phyloP scores from a whole-genome alignment of 2,888 invertebrate species.

The Hypomecis atomaria region DNA sequence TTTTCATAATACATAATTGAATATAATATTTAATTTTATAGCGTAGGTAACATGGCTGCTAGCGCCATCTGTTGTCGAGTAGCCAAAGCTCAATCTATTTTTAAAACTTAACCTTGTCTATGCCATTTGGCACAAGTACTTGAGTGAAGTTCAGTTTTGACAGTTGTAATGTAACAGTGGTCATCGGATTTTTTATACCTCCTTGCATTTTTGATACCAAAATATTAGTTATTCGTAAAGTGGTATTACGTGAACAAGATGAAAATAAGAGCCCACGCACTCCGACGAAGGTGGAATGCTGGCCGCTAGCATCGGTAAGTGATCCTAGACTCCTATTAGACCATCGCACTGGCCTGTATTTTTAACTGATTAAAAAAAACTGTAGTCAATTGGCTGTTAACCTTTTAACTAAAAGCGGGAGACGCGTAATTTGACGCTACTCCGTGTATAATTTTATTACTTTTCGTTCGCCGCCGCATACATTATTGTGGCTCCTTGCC shows the following conservation, averaged over 20 bases:
- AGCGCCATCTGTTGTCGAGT: slow-evolving; percentile 65
- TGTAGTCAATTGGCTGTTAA: slow-evolving; percentile 85
- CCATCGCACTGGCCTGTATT: slow-evolving; percentile 73
- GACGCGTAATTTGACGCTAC: slow-evolving; percentile 84
- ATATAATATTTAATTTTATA: too few relatives aligned
- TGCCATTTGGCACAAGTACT: slow-evolving; percentile 74
- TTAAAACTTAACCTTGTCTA: slow-evolving; percentile 78
- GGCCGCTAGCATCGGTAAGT: slow-evolving; percentile 81
- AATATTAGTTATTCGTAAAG: slow-evolving; percentile 83
- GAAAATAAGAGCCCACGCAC: slow-evolving; percentile 83
- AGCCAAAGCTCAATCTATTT: slow-evolving; percentile 66
- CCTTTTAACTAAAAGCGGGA: slow-evolving; percentile 85
- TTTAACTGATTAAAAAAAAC: slow-evolving; percentile 84
- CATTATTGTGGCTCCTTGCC: slow-evolving; percentile 53
- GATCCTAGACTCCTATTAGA: slow-evolving; percentile 54
- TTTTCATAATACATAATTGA: too few relatives aligned
- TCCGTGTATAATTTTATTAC: slow-evolving; percentile 84
- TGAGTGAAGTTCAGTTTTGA: slow-evolving; percentile 83
- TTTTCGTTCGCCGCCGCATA: slow-evolving; percentile 74
- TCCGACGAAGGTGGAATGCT: slow-evolving; percentile 81
- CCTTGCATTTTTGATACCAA: slow-evolving; percentile 84
- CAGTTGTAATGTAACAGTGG: slow-evolving; percentile 82
- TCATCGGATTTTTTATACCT: slow-evolving; percentile 81
- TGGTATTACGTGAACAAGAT: slow-evolving; percentile 84
- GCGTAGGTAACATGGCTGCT: slow-evolving; percentile 28